Conservation (phyloP, 2,113 vertebrate genomes). For the Paradoxurus hermaphroditus region DNA sequence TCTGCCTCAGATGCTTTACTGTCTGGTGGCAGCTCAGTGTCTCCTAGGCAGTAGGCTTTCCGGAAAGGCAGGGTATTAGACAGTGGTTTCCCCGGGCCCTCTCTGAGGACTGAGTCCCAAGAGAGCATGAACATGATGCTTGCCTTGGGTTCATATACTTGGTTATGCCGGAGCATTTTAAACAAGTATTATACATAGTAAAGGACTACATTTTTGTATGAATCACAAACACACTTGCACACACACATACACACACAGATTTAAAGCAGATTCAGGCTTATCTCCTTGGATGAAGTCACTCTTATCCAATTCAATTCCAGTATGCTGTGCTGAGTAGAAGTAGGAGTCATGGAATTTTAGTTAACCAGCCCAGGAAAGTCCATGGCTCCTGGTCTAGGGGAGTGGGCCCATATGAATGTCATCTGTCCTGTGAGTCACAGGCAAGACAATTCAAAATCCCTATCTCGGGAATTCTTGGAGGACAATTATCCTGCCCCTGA, state of each 20-base stretch:
- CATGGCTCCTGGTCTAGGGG: neutral
- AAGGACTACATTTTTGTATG: neutral
- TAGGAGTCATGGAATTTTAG: neutral
- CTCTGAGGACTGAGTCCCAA: neutral
- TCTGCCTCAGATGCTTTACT: neutral
- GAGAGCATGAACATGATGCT: neutral
- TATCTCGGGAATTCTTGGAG: neutral
- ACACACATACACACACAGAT: neutral
- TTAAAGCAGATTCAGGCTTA: neutral
- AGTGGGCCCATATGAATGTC: neutral
- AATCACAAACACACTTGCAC: neutral
- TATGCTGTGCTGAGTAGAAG: neutral
- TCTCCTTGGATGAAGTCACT: neutral
- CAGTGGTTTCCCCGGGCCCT: neutral
- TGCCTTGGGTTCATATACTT: neutral
- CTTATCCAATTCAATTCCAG: neutral
- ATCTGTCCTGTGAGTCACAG: neutral
- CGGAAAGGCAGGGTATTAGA: neutral
- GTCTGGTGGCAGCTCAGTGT: neutral
- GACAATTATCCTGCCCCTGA: neutral
- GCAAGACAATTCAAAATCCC: neutral
- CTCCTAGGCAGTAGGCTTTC: neutral
- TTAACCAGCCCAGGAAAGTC: slow-evolving; percentile 11
- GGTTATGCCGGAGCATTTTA: neutral
- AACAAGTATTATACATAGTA: neutral